These are phyloP conservation scores for Julus scanicus DNA, from an alignment of 2,888 invertebrate genomes.

Conservation along the genomic window DNA sequence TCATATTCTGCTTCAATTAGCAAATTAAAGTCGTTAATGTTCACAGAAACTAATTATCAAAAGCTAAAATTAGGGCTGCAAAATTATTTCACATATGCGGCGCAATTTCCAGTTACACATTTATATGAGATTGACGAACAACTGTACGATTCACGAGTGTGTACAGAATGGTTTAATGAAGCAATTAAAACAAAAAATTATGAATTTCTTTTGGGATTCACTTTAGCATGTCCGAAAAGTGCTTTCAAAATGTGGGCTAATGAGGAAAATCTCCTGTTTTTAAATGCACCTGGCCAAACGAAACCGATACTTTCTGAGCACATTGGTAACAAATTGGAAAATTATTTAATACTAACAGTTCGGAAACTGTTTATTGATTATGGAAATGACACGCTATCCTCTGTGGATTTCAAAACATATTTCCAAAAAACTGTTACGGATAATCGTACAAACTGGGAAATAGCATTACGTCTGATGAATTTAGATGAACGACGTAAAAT, in stretches of 20 bases:
- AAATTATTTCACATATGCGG: neutral
- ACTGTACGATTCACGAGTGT: neutral
- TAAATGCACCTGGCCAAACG: too few species aligned
- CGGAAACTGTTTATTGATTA: neutral
- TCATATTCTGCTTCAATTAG: too few species aligned
- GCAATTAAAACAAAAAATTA: neutral
- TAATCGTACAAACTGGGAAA: neutral
- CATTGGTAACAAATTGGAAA: neutral
- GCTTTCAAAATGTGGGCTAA: constrained; percentile 23
- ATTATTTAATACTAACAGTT: neutral
- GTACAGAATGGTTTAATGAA: neutral
- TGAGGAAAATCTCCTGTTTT: neutral
- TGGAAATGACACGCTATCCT: neutral
- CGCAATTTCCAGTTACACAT: neutral
- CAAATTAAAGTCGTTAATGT: too few species aligned
- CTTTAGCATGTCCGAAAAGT: neutral
- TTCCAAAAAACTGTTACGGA: neutral
- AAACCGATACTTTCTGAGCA: too few species aligned
- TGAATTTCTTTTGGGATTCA: neutral
- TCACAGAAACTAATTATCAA: neutral
- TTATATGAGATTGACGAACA: neutral
- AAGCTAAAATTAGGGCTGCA: neutral
- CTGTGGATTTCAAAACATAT: neutral
- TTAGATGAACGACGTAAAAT: too few species aligned
- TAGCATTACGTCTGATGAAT: neutral